Conservation (phyloP, 2,113 vertebrate species). For the Tauraco erythrolophus region DNA sequence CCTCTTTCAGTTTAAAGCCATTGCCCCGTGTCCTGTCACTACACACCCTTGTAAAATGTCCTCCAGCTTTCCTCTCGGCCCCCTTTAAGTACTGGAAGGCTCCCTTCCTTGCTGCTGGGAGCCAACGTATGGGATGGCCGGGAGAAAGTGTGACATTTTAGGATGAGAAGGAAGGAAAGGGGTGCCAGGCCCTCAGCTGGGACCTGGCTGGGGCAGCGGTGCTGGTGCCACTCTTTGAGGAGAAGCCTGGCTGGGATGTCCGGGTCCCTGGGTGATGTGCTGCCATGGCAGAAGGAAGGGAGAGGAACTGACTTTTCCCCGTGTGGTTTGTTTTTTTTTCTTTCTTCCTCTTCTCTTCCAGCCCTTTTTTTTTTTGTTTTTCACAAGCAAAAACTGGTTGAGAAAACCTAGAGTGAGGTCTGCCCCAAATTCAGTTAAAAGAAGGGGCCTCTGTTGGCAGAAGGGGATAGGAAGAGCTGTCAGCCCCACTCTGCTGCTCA, state of each 20-base stretch:
- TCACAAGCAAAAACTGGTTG: neutral
- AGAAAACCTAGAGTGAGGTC: neutral
- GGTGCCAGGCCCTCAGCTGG: no score
- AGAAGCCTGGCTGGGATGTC: neutral
- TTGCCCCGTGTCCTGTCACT: no score
- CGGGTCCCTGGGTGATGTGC: fast-evolving
- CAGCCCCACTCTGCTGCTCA: neutral
- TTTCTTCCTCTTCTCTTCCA: neutral
- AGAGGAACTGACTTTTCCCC: neutral
- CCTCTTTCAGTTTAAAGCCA: no score
- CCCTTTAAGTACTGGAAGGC: no score
- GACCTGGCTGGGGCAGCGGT: fast-evolving
- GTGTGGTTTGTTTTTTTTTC: fast-evolving
- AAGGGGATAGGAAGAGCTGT: neutral
- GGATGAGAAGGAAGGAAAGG: neutral
- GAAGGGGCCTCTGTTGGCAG: neutral
- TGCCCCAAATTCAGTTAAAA: neutral
- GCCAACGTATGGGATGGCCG: fast-evolving
- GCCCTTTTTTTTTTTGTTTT: neutral
- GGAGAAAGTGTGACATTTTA: neutral
- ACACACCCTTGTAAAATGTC: no score
- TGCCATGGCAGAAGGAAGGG: neutral
- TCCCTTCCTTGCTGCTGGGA: neutral
- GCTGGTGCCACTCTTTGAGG: no score
- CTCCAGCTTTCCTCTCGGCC: no score